These are phyloP conservation scores for Camponotus pennsylvanicus DNA, from an alignment of 1,140 invertebrate species.

Conservation along the genomic window DNA sequence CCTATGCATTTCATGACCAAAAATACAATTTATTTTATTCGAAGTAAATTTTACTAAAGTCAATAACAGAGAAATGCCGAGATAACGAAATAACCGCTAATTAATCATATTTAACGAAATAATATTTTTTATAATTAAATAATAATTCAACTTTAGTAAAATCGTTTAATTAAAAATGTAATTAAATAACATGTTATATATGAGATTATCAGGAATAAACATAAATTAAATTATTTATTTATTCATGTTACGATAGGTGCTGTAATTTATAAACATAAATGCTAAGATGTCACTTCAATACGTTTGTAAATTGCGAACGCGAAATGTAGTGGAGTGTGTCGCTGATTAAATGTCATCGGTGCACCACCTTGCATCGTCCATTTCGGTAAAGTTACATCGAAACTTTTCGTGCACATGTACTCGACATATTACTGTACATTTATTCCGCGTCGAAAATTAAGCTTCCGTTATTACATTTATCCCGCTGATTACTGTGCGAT, in stretches of 20 bases:
- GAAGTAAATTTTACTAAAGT: conserved; percentile 5
- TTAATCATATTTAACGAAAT: not conserved
- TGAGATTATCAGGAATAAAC: not conserved
- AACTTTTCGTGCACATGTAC: conserved; percentile 41
- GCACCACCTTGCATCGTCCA: conserved; percentile 4
- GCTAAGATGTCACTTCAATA: not conserved
- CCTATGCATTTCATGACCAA: not conserved
- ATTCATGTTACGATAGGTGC: too few relatives aligned
- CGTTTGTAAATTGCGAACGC: conserved; percentile 18
- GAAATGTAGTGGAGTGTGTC: conserved; percentile 6
- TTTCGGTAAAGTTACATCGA: conserved; percentile 41
- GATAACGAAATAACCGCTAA: not conserved
- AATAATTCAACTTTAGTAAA: not conserved
- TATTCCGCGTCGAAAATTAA: not conserved
- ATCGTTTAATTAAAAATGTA: not conserved
- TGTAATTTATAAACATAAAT: conserved; percentile 6
- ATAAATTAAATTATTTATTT: not conserved
- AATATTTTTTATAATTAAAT: conserved; percentile 5
- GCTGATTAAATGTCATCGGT: conserved; percentile 49
- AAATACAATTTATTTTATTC: not conserved
- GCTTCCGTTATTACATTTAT: conserved; percentile 29
- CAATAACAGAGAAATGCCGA: not conserved
- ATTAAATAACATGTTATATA: not conserved
- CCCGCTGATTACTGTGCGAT: conserved; percentile 7
- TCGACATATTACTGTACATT: conserved; percentile 46